These are phyloP conservation scores for Ophiothrix spiculata DNA, from an alignment of 35 echinoderm and acorn worm genomes.

Conservation along the genomic window DNA sequence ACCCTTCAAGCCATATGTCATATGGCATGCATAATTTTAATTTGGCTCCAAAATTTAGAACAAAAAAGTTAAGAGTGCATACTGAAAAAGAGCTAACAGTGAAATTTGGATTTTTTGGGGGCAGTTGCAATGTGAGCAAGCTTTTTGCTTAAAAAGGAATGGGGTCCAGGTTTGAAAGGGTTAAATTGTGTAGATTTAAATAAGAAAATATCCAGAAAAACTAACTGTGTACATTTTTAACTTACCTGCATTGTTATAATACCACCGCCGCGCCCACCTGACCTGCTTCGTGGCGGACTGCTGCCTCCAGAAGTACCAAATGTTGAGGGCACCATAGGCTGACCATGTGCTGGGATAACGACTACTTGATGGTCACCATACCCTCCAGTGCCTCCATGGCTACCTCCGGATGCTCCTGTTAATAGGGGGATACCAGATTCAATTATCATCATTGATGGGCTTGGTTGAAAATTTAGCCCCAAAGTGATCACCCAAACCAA, in stretches of 20 bases:
- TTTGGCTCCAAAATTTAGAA: too few species aligned
- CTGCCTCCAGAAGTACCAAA: slow-evolving; percentile 76
- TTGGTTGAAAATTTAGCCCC: background rate
- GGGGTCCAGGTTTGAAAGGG: background rate
- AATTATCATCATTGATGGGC: background rate
- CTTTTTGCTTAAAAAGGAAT: background rate
- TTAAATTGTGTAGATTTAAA: background rate
- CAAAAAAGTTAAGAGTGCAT: too few species aligned
- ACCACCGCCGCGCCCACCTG: slow-evolving; percentile 59
- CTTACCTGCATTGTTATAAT: slow-evolving; percentile 34
- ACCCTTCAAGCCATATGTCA: too few species aligned
- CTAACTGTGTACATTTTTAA: background rate
- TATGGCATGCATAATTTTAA: too few species aligned
- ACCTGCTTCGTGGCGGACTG: background rate
- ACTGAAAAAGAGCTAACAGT: background rate
- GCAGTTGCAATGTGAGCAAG: background rate
- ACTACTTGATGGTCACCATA: slow-evolving; percentile 42
- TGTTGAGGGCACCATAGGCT: slow-evolving; percentile 33
- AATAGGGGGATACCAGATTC: background rate
- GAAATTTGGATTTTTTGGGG: background rate
- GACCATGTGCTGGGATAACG: slow-evolving; percentile 48
- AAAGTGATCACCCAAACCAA: background rate
- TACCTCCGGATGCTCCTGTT: slow-evolving; percentile 76
- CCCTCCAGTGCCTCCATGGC: slow-evolving; percentile 83
- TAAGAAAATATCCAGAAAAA: background rate